phyloP scores from a whole-genome alignment of 2,113 vertebrate species.

The Caretta caretta region DNA sequence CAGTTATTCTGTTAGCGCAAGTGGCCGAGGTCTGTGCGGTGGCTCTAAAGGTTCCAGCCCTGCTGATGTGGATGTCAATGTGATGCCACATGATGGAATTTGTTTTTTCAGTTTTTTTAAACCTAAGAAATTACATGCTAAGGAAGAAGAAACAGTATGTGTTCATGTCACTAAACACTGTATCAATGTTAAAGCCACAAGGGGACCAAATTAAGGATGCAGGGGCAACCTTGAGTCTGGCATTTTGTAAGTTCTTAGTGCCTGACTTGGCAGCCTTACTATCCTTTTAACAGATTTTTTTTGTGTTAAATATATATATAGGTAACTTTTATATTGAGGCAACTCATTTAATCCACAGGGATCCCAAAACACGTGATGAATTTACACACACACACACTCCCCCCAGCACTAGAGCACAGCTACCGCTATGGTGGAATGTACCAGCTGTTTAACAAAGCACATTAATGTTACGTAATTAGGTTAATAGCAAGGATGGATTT shows the following conservation, averaged over 20 bases:
- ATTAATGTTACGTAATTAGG: background rate
- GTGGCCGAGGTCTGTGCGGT: background rate
- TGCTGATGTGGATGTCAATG: background rate
- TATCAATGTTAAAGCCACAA: background rate
- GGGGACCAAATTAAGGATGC: background rate
- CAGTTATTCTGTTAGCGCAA: background rate
- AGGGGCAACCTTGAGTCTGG: background rate
- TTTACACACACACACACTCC: background rate
- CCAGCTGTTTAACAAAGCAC: background rate
- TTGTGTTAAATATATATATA: constrained; percentile 20
- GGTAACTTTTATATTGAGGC: background rate
- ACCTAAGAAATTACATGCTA: background rate
- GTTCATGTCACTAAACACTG: constrained; percentile 14
- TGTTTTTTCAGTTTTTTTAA: background rate
- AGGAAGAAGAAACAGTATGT: background rate
- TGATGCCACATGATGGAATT: background rate
- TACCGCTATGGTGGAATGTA: background rate
- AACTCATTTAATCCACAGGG: constrained; percentile 11
- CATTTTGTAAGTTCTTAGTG: background rate
- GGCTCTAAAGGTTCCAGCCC: background rate
- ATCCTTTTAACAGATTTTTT: background rate
- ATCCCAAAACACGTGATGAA: background rate
- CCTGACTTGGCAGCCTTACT: background rate
- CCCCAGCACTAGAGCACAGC: background rate
- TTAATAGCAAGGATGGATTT: background rate